Evolutionary conservation across 2,113 vertebrate genomes (phyloP), one percentile per base, ranked within the genome.

Genomic region (Gymnobelideus leadbeateri): DNA sequence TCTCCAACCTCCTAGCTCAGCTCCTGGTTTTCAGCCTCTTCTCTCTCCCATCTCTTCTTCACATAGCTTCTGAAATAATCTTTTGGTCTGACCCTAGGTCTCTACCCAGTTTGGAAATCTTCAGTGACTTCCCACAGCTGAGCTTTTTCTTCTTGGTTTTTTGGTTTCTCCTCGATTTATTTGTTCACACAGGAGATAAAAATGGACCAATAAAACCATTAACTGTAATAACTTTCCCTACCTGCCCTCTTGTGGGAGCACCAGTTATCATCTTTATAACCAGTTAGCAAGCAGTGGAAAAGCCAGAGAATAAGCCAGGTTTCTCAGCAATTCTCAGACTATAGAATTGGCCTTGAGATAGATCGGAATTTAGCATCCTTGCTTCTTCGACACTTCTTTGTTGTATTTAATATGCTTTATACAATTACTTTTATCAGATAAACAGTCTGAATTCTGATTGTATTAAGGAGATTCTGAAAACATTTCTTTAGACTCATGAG

Each of bases 161-260:
- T 94, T 11, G 1, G 52, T 92, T 89, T 92, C n/a, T 53, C 49
- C 3, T 92, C 28, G 0, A 4, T 89, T 84, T 84, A 91, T 90
- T 50, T 91, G 26, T 25, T 84, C 5, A 46, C 10, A 28, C 24
- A 6, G 43, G 23, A 28, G n/a, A 61, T 90, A 23, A 90, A 92
- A 61, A 16, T 0, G 46, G 49, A 57, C 26, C 8, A 6, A 14
- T 21, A 50, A 51, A 19, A 3, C 0, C 24, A 51, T 49, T 55
- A 0, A 14, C 7, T 28, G 92, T 51, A 94, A 43, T 91, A 51
- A 52, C 53, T 95, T 91, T 94, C 55, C 94, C 95, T 47, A 90
- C 24, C 90, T 97, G 90, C 95, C 95, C 95, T 92, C 97, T 96
- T 61, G 96, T 61, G 95, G 91, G 43, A 52, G 0, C 0, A 43